Evolutionary conservation across 2,113 vertebrate genomes (phyloP).

Genomic region (Chaenocephalus aceratus): DNA sequence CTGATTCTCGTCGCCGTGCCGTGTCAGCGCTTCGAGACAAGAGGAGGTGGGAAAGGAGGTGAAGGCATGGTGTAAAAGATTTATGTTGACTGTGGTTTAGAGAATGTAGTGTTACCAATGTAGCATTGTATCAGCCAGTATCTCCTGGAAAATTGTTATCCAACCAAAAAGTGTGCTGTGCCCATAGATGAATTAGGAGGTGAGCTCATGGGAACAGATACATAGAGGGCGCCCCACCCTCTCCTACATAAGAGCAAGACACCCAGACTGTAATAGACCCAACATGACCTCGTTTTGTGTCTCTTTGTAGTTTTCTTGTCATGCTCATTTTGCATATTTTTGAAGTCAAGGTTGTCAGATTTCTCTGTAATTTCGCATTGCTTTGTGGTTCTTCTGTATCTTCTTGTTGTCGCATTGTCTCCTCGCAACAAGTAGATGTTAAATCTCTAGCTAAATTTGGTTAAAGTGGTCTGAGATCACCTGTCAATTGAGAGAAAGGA

Average conservation of each 20-base stretch:
- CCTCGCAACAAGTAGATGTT: no score
- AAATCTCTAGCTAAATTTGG: no score
- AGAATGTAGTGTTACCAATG: constrained; percentile 5
- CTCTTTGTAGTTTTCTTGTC: neutral
- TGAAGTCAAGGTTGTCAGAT: no score
- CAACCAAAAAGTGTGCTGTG: constrained; percentile 5
- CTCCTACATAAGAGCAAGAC: neutral
- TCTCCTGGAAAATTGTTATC: neutral
- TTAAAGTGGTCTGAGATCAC: no score
- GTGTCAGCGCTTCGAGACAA: constrained; percentile 29
- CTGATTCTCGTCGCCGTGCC: constrained; percentile 43
- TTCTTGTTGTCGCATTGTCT: no score
- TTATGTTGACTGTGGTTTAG: constrained; percentile 28
- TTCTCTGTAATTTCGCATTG: neutral
- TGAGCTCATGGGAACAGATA: no score
- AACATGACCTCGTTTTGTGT: neutral
- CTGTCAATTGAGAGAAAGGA: no score
- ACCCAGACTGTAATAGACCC: neutral
- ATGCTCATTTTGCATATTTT: neutral
- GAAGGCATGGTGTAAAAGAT: constrained; percentile 29
- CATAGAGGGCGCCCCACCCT: no score
- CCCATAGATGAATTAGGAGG: neutral
- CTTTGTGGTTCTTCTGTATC: neutral
- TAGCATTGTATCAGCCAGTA: neutral
- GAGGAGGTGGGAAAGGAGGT: constrained; percentile 10